Evolutionary conservation across 2,888 invertebrate species (phyloP).

Genomic region (Conchocele bisecta): DNA sequence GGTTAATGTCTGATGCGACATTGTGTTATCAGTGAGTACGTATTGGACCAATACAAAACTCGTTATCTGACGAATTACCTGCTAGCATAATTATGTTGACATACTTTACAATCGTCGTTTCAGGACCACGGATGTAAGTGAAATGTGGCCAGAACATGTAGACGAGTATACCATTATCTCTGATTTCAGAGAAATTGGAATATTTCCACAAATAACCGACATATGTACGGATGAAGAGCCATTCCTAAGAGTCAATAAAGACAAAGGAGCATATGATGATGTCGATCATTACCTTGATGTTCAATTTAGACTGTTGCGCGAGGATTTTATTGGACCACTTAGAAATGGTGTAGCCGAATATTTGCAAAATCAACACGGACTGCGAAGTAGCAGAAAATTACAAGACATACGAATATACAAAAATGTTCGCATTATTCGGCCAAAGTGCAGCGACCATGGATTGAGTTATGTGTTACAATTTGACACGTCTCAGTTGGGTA

Average conservation of each 20-base stretch:
- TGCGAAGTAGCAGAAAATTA: background rate
- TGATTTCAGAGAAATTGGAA: too few species aligned
- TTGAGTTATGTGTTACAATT: constrained; percentile 59
- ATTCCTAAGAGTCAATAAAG: constrained; percentile 86
- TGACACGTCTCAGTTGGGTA: constrained; percentile 17
- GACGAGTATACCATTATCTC: too few species aligned
- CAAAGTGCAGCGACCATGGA: constrained; percentile 51
- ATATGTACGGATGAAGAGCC: constrained; percentile 64
- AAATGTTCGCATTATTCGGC: constrained; percentile 62
- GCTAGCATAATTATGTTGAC: too few species aligned
- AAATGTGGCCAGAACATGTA: too few species aligned
- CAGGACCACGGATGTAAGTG: too few species aligned
- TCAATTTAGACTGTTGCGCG: constrained; percentile 90
- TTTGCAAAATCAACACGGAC: background rate
- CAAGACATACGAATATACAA: constrained; percentile 68
- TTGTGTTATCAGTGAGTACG: too few species aligned
- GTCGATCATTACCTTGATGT: constrained; percentile 89
- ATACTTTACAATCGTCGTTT: too few species aligned
- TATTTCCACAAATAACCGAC: too few species aligned
- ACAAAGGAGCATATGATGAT: constrained; percentile 86
- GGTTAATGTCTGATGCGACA: too few species aligned
- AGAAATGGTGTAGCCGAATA: constrained; percentile 84
- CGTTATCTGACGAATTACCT: too few species aligned
- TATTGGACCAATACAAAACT: too few species aligned
- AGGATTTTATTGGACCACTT: constrained; percentile 91